Evolutionary conservation across 2,113 vertebrate species (phyloP), one percentile per base, ranked within the genome.

Genomic region (Trematomus loennbergii): DNA sequence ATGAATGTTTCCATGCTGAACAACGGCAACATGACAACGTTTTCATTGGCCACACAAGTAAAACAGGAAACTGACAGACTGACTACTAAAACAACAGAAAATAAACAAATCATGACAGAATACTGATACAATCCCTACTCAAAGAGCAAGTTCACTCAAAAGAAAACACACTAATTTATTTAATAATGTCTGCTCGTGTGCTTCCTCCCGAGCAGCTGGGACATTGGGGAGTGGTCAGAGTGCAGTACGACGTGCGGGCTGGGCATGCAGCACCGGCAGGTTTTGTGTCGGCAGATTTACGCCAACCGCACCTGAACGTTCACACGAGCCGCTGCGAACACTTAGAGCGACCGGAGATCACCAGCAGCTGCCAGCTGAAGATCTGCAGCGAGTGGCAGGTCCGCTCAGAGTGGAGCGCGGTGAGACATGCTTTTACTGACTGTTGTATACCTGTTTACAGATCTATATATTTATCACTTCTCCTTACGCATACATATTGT

Each of bases 311-410:
- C 97, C 93, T 97, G 52, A 99, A 96, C 0, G 96, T 98, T n/a
- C 97, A 97, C 83, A 94, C 93, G 0, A 94, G 95, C 84, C 96
- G 93, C 86, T 99, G 98, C 77, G 95, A 92, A 1, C 96, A 97
- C 93, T n/a, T 97, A 91, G 97, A 98, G 87, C 96, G 94, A 3
- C 98, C 98, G 0, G 98, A 99, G 79, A 98, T 96, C 4, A 94
- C 97, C 91, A 97, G 96, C 82, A 96, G 97, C n/a, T 99, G 98
- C 90, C 98, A 99, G 93, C 93, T 98, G 82, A 99, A 99, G 95
- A 99, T 99, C 95, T 99, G 98, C 94, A 99, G 98, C 6, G 97
- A 99, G 91, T 99, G 98, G 98, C 97, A 98, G 92, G 96, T 97
- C 86, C 96, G 96, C 85, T 96, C 96, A 0, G 97, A 99, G 65